These are phyloP conservation scores for Desmodus rotundus DNA, from an alignment of 2,113 vertebrate genomes.

Conservation along the genomic window DNA sequence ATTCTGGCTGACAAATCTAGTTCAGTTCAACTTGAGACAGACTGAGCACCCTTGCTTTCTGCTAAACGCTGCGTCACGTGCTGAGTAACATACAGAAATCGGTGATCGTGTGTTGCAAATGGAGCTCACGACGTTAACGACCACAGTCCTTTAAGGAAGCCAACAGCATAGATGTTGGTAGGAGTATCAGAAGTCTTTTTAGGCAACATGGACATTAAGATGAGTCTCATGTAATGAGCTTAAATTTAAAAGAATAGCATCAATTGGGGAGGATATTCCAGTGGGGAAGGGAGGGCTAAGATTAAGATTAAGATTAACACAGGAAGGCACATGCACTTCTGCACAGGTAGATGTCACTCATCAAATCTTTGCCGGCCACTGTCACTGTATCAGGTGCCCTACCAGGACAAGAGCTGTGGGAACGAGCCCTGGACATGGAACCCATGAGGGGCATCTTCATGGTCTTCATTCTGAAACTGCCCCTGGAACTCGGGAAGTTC, in stretches of 20 bases:
- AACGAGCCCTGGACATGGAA: not conserved
- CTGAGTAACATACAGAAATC: not conserved
- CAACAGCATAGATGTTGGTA: not conserved
- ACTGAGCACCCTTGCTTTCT: not conserved
- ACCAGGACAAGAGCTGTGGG: fast-evolving
- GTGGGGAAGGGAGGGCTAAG: too few species aligned
- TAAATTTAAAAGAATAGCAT: not conserved
- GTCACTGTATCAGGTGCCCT: fast-evolving
- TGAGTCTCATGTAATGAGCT: not conserved
- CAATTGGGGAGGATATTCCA: not conserved
- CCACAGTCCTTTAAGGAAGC: not conserved
- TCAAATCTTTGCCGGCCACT: not conserved
- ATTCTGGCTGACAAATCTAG: not conserved
- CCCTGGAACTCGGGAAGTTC: not conserved
- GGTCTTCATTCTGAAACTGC: not conserved
- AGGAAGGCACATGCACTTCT: fast-evolving
- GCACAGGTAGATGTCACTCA: not conserved
- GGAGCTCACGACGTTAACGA: not conserved
- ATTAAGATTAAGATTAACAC: too few species aligned
- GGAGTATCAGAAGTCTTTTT: not conserved
- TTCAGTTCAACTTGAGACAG: not conserved
- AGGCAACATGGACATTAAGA: not conserved
- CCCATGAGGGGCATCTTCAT: not conserved
- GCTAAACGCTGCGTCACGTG: not conserved
- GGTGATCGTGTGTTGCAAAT: fast-evolving